Base-by-base conservation (phyloP, 1,140 invertebrate species). In the Nephotettix cincticeps region DNA sequence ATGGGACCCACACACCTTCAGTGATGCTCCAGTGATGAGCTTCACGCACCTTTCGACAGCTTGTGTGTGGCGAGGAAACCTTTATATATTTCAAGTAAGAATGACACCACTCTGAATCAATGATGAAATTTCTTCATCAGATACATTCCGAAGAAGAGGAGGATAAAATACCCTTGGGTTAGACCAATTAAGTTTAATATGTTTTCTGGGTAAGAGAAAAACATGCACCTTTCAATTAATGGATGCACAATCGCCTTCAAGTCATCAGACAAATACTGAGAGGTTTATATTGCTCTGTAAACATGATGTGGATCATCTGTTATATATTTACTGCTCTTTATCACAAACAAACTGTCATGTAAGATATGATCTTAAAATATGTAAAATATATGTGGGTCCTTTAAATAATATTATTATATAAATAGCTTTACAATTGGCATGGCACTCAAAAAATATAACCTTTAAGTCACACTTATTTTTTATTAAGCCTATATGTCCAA, bases 291-390 rank as follows among this genome's bases (percentile, higher is more conserved):
- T 14, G 68, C 47, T 32, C 73, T 17, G 65, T 73, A 75, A 69
- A 77, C 40, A 70, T 73, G 66, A 68, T 72, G 68, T 43, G 72
- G 65, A 58, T 74, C 77, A 71, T 76, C 67, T 45, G 71, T 79
- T 73, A 74, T 71, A 77, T 66, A 68, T 70, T 68, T 74, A 61
- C 47, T 78, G 17, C 1, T 71, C 72, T 76, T 80, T 56, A 79
- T 78, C 23, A 21, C 73, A 80, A 80, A 78, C 79, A 80, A 3
- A 74, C 63, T 36, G 77, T 78, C 32, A 77, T 74, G 68, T 80
- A 79, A 17, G 77, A 75, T 76, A 79, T 19, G 77, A 75, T 76
- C 78, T 79, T 1, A 80, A 68, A 47, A 80, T 74, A 77, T 11
- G 27, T 61, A 11, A 74, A 14, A 6, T 4, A 36, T 36, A 6